Evolutionary conservation across 53 echinoderm and acorn worm species (phyloP), one percentile per base, ranked within the genome.

Genomic region (Henricia sp.): DNA sequence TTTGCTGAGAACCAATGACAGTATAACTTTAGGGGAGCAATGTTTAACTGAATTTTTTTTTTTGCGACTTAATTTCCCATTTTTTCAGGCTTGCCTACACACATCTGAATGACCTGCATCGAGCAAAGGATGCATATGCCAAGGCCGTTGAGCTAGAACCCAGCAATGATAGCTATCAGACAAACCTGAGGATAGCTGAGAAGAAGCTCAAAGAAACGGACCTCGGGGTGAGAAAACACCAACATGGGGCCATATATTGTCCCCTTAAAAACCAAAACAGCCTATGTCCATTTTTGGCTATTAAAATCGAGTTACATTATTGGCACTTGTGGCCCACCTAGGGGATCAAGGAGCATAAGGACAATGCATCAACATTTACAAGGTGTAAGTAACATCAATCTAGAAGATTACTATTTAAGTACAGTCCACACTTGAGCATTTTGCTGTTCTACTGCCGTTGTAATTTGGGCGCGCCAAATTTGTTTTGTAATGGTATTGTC

Each of bases 101-200:
- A 32, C 90, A 92, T 85, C 83, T 97, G 85, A 92, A 94, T 54
- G 84, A 97, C 72, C 88, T 88, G 6, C 52, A 67, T 3, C 90
- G 90, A 50, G 97, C 97, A 2, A 88, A 87, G 63, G 97, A 97
- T 23, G 92, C 97, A 14, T 97, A 90, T 48, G 82, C 91, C 60
- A 92, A 92, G 68, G 97, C 97, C 1, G 90, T 92, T 46, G 92
- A 90, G 52, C 80, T 97, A 34, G 97, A 97, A 50, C 94, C 97
- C n/a, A 70, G 68, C 46, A 97, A 97, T 40, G 92, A 84, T 33
- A 88, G 94, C 58, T 94, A 97, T 71, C 90, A 86, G 43, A 69
- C 94, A 0, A 97, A 97, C 46, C 89, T 97, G 2, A 82, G 86
- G 33, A 97, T 97, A 46, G 97, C 97, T 2, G 92, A 97, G 84